Conservation (phyloP, 2,888 invertebrate species). For the Cataglyphis livida region DNA sequence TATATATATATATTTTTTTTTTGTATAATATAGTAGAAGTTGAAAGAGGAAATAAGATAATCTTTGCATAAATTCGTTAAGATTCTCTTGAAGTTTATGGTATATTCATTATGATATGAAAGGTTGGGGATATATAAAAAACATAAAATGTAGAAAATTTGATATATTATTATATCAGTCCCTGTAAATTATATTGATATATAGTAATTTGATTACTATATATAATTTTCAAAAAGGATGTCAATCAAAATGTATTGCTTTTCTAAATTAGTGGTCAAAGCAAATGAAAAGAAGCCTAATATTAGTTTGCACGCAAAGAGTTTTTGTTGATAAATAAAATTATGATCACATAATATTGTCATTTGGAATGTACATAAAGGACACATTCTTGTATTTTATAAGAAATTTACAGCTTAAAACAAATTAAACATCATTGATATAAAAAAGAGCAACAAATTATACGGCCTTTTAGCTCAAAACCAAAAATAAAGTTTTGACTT, state of each 20-base stretch:
- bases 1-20: constrained; percentile 41
- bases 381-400: neutral
- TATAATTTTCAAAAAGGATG: neutral
- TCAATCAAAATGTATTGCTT: neutral
- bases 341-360: neutral
- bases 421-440: neutral
- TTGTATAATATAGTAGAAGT: constrained; percentile 16
- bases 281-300: neutral
- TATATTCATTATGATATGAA: constrained; percentile 48
- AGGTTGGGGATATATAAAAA: constrained; percentile 64
- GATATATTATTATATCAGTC: constrained; percentile 24
- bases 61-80: constrained; percentile 32
- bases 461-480: neutral
- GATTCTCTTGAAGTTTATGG: constrained; percentile 39
- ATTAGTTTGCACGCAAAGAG: neutral
- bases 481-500: neutral
- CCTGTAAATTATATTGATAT: constrained; percentile 43
- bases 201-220: constrained; percentile 43
- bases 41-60: neutral
- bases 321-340: neutral
- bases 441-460: neutral
- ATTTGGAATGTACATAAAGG: neutral
- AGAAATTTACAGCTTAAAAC: neutral
- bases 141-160: constrained; percentile 61
- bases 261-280: neutral